These are phyloP conservation scores for Bactericera cockerelli DNA, from an alignment of 1,140 invertebrate species.

Conservation along the genomic window DNA sequence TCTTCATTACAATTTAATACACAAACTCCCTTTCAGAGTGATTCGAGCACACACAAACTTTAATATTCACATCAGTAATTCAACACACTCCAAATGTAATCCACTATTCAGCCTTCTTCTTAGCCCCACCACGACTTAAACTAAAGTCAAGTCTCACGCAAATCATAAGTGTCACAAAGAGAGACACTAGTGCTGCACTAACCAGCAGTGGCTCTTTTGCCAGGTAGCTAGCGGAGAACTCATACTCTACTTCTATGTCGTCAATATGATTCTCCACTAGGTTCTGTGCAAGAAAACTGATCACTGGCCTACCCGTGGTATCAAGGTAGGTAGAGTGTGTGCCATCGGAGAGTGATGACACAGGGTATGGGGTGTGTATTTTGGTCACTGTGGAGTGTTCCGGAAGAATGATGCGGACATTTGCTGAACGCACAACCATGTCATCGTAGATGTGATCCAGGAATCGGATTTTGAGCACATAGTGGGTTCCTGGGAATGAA, in stretches of 20 bases:
- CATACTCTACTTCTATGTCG: conserved; percentile 42
- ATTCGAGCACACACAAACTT: no score
- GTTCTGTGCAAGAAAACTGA: conserved; percentile 72
- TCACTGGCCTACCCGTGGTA: conserved; percentile 76
- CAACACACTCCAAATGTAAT: no score
- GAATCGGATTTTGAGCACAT: conserved; percentile 67
- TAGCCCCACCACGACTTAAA: neutral
- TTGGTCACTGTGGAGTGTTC: neutral
- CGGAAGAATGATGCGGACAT: conserved; percentile 83
- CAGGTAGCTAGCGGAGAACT: conserved; percentile 66
- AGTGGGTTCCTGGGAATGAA: conserved; percentile 4
- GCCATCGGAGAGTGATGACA: conserved; percentile 54
- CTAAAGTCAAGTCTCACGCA: conserved; percentile 89
- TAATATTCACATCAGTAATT: no score
- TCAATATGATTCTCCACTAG: conserved; percentile 94
- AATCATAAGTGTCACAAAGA: conserved; percentile 84
- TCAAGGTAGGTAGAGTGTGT: conserved; percentile 91
- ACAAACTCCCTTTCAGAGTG: no score
- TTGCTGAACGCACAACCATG: conserved; percentile 83
- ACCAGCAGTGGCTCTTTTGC: conserved; percentile 86
- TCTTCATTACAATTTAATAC: no score
- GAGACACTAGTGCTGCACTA: conserved; percentile 68
- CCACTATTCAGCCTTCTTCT: no score
- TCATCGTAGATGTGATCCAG: conserved; percentile 95
- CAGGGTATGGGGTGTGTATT: conserved; percentile 47